A percentile compares a stretch with the other conserved stretches of the same genome.
phyloP scores from a whole-genome alignment of 2,113 vertebrate species.

The Cichladusa arquata region DNA sequence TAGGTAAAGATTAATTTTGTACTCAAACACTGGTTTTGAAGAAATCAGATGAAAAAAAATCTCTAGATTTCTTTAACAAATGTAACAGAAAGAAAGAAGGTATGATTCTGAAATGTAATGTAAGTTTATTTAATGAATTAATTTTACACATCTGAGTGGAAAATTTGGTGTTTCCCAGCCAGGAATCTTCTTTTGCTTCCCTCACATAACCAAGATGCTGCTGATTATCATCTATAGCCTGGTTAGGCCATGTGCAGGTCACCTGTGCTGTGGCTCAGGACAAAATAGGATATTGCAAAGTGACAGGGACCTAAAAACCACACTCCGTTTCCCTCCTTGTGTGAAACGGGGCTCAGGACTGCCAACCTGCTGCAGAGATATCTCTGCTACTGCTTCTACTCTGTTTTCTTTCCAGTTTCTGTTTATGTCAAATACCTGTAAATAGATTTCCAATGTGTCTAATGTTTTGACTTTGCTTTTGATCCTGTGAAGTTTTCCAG shows the following conservation, averaged over 20 bases:
- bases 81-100: neutral
- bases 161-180: neutral
- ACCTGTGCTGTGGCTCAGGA: neutral
- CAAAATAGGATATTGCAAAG: neutral
- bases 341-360: neutral
- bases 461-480: neutral
- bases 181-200: neutral
- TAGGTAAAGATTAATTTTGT: neutral
- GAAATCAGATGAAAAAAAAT: constrained; percentile 20
- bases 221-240: rapidly evolving
- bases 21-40: neutral
- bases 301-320: neutral
- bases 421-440: neutral
- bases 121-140: neutral
- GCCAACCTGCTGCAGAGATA: neutral
- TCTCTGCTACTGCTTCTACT: neutral
- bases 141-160: neutral
- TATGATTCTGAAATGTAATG: neutral
- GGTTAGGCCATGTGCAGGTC: neutral
- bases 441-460: neutral
- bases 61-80: constrained; percentile 30
- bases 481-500: neutral
- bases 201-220: rapidly evolving
- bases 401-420: neutral
- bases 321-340: rapidly evolving